These are phyloP conservation scores for Coecobrya sp. DNA, from an alignment of 2,888 invertebrate species.

Conservation along the genomic window DNA sequence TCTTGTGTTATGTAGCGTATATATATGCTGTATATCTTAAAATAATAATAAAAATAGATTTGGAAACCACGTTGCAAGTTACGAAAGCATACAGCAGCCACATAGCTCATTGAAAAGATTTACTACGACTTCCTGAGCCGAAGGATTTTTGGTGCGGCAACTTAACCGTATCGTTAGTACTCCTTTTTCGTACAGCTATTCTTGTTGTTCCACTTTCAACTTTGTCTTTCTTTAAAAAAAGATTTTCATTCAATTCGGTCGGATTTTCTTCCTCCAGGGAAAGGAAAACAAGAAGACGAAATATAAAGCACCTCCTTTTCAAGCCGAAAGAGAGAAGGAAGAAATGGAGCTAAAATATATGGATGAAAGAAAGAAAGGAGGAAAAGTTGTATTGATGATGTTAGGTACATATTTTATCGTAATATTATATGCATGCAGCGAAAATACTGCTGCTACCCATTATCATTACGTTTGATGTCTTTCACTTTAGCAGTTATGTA, in stretches of 20 bases:
- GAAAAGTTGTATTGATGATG: not conserved
- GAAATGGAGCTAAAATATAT: not conserved
- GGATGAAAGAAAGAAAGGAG: not conserved
- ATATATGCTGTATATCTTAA: not conserved
- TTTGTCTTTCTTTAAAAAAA: slow-evolving; percentile 53
- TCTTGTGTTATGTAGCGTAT: not conserved
- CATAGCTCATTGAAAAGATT: slow-evolving; percentile 54
- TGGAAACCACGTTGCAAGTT: not conserved
- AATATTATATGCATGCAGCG: slow-evolving; percentile 33
- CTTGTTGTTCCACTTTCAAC: slow-evolving; percentile 54
- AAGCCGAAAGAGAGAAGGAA: not conserved
- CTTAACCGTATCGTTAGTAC: slow-evolving; percentile 22
- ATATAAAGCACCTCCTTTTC: slow-evolving; percentile 68
- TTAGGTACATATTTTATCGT: not conserved
- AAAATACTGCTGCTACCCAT: slow-evolving; percentile 31
- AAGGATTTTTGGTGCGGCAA: slow-evolving; percentile 42
- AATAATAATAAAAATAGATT: slow-evolving; percentile 56
- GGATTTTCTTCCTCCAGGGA: slow-evolving; percentile 73
- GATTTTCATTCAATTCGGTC: slow-evolving; percentile 69
- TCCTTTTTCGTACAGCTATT: slow-evolving; percentile 9
- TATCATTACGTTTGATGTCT: slow-evolving; percentile 61
- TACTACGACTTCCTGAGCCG: slow-evolving; percentile 52
- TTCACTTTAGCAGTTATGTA: slow-evolving; percentile 39
- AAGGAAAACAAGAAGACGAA: slow-evolving; percentile 65
- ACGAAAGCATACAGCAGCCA: not conserved